Evolutionary conservation across 2,113 vertebrate species (phyloP).

Genomic region (Hyperopisus bebe): DNA sequence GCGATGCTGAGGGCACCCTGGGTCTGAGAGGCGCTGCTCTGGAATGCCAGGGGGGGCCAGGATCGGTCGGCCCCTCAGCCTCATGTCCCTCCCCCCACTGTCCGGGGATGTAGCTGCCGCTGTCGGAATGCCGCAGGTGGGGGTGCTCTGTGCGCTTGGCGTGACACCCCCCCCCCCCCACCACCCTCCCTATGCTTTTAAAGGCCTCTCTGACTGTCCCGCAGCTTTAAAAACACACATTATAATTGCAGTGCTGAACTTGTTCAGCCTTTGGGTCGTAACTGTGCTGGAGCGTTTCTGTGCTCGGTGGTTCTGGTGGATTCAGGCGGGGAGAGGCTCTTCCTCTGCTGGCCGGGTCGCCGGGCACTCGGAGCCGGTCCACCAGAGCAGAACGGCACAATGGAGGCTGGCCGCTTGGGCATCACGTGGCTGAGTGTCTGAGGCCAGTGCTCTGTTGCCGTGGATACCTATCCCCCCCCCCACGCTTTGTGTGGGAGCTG

Average conservation of each 20-base stretch:
- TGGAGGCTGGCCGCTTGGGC: background rate
- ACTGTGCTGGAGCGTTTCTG: background rate
- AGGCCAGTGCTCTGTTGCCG: constrained; percentile 17
- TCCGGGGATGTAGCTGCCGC: background rate
- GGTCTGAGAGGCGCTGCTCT: background rate
- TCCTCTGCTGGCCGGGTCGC: background rate
- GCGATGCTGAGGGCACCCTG: background rate
- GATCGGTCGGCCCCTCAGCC: background rate
- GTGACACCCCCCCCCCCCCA: background rate
- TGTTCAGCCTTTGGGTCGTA: background rate
- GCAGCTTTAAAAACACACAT: background rate
- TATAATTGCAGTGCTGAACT: background rate
- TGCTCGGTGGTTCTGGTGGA: background rate
- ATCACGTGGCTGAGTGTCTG: constrained; percentile 6
- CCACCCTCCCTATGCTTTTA: background rate
- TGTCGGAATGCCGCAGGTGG: background rate
- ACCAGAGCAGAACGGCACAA: background rate
- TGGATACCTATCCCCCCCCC: background rate
- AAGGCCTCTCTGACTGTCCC: background rate
- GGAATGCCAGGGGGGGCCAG: background rate
- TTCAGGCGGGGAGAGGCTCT: background rate
- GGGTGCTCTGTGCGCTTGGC: background rate
- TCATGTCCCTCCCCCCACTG: background rate
- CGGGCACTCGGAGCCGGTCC: background rate
- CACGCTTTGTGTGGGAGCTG: constrained; percentile 4